Evolutionary conservation across 1,140 invertebrate genomes (phyloP).

Genomic region (Heterodera carotae): DNA sequence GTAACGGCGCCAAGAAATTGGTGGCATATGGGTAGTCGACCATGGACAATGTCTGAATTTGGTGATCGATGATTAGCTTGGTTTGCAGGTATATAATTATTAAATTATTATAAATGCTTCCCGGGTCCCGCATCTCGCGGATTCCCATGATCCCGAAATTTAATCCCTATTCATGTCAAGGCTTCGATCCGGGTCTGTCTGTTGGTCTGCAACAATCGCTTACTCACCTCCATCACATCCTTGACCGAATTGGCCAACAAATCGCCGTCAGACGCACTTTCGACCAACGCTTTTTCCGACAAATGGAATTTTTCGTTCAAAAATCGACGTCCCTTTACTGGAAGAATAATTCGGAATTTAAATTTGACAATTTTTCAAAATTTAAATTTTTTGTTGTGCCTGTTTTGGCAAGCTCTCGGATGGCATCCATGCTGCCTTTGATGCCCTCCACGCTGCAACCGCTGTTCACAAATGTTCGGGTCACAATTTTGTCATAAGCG

Average conservation of each 20-base stretch:
- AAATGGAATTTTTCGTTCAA: conserved; percentile 58
- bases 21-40: conserved; percentile 69
- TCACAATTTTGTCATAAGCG: conserved; percentile 78
- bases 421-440: conserved; percentile 42
- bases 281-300: conserved; percentile 42
- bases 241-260: conserved; percentile 25
- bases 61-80: not conserved
- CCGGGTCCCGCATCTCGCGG: too few relatives aligned
- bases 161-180: not conserved
- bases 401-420: conserved; percentile 53
- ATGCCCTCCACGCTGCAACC: conserved; percentile 71
- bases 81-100: not conserved
- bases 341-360: conserved; percentile 10
- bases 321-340: conserved; percentile 51
- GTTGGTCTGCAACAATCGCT: too few relatives aligned
- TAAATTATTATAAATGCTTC: not conserved
- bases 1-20: conserved; percentile 67
- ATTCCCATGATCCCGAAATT: too few relatives aligned
- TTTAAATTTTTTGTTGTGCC: conserved; percentile 31
- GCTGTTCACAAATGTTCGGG: conserved; percentile 75
- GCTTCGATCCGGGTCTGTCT: too few relatives aligned
- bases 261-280: conserved; percentile 44
- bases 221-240: conserved; percentile 24
- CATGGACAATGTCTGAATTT: conserved; percentile 67
- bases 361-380: conserved; percentile 12